Evolutionary conservation across 2,888 invertebrate species (phyloP).

Genomic region (Standfussiana lucernea): DNA sequence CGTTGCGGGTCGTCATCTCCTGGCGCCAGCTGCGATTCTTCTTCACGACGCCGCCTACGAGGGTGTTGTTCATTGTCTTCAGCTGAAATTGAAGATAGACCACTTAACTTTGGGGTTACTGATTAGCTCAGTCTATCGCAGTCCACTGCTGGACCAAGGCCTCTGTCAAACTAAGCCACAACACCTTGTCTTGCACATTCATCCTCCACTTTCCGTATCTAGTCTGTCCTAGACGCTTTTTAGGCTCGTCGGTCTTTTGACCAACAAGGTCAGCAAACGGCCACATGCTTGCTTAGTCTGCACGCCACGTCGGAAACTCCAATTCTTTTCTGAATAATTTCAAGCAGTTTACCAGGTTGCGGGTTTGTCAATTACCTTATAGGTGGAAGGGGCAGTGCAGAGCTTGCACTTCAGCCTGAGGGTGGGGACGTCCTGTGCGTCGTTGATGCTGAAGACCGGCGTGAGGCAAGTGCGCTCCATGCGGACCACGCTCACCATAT

Average conservation of each 20-base stretch:
- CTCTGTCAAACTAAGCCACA: neutral
- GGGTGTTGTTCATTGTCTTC: conserved; percentile 69
- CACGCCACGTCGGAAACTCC: neutral
- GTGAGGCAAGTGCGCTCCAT: conserved; percentile 77
- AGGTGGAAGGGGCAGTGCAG: conserved; percentile 7
- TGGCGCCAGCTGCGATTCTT: conserved; percentile 27
- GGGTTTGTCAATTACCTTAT: conserved; percentile 20
- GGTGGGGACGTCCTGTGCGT: conserved; percentile 70
- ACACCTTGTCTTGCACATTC: neutral
- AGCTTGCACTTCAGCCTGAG: conserved; percentile 74
- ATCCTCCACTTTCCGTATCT: neutral
- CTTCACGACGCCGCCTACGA: conserved; percentile 69
- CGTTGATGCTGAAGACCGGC: conserved; percentile 75
- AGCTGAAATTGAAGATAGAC: conserved; percentile 64
- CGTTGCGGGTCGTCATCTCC: conserved; percentile 48
- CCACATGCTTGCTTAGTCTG: neutral
- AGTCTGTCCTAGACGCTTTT: neutral
- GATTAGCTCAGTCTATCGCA: neutral
- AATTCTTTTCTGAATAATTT: too few relatives aligned
- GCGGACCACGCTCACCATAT: conserved; percentile 74
- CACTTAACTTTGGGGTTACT: neutral
- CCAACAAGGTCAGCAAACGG: neutral
- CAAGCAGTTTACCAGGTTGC: neutral
- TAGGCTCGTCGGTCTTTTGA: neutral
- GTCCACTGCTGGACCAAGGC: neutral